Percentiles rank a stretch among this genome's conserved stretches.
These are phyloP conservation scores for Psittacara wagleri DNA, from an alignment of 2,113 vertebrate species.

Conservation along the genomic window DNA sequence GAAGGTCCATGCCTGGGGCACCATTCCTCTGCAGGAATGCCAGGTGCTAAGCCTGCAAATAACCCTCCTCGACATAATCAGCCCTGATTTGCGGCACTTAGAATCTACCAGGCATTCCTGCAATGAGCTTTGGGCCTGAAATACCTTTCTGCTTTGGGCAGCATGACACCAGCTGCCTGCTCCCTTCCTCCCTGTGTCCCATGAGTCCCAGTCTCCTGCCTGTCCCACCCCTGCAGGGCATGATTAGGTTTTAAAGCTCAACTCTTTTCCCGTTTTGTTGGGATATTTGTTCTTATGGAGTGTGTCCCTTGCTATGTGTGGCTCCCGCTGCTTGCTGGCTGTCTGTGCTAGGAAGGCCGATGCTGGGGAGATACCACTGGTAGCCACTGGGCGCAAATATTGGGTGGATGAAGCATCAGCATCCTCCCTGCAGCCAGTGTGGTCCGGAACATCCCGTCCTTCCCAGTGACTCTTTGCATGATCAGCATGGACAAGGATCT, in stretches of 20 bases:
- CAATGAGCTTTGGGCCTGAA: not conserved
- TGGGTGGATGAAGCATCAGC: not conserved
- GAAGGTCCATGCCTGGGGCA: not conserved
- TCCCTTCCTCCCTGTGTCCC: not conserved
- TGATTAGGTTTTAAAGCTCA: not conserved
- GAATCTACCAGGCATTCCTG: too few species aligned
- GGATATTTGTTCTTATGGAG: not conserved
- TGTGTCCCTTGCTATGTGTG: not conserved
- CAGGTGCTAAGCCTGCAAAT: not conserved
- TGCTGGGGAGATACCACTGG: not conserved
- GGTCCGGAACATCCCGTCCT: not conserved
- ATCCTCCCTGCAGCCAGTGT: not conserved
- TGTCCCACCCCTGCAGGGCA: accelerated
- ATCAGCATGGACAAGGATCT: not conserved
- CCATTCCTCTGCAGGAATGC: not conserved
- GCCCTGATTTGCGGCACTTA: accelerated
- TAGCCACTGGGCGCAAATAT: not conserved
- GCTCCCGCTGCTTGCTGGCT: not conserved
- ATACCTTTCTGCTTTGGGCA: not conserved
- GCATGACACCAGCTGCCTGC: accelerated
- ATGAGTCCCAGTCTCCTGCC: accelerated
- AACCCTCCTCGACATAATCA: not conserved
- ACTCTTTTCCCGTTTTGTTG: not conserved
- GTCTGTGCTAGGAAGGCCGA: accelerated
- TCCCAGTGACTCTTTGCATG: accelerated